These are phyloP conservation scores for Lerema accius DNA, from an alignment of 1,140 invertebrate genomes.

Conservation along the genomic window DNA sequence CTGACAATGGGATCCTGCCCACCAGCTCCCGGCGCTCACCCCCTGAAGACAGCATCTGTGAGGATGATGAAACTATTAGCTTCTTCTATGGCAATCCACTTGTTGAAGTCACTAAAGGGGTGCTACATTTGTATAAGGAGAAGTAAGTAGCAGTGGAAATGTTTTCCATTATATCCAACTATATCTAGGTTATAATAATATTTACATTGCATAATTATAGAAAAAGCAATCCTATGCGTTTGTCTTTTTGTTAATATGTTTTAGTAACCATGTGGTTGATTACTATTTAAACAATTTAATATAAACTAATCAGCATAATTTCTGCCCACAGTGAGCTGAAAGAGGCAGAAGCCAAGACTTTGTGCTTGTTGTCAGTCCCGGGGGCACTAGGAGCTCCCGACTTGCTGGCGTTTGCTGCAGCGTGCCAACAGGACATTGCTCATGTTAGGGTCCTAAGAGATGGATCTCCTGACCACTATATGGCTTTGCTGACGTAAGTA, in stretches of 20 bases:
- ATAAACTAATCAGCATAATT: neutral
- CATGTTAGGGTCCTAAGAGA: conserved; percentile 96
- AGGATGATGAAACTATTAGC: conserved; percentile 85
- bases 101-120: conserved; percentile 97
- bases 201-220: no score
- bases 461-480: conserved; percentile 96
- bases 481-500: conserved; percentile 94
- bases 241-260: no score
- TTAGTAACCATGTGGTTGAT: no score
- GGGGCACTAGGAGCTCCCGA: conserved; percentile 96
- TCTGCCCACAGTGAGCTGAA: conserved; percentile 81
- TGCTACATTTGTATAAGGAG: conserved; percentile 98
- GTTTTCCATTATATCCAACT: neutral
- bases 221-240: no score
- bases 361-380: conserved; percentile 96
- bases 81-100: conserved; percentile 98
- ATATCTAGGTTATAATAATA: no score
- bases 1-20: conserved; percentile 66
- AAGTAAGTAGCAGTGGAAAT: conserved; percentile 84
- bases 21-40: conserved; percentile 67
- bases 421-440: conserved; percentile 94
- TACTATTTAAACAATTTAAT: no score
- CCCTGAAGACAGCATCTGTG: conserved; percentile 49
- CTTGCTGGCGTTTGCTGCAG: conserved; percentile 96
- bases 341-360: conserved; percentile 85